These are phyloP conservation scores for Diadumene lineata DNA, from an alignment of 92 coral and sea anemone species.

Conservation along the genomic window DNA sequence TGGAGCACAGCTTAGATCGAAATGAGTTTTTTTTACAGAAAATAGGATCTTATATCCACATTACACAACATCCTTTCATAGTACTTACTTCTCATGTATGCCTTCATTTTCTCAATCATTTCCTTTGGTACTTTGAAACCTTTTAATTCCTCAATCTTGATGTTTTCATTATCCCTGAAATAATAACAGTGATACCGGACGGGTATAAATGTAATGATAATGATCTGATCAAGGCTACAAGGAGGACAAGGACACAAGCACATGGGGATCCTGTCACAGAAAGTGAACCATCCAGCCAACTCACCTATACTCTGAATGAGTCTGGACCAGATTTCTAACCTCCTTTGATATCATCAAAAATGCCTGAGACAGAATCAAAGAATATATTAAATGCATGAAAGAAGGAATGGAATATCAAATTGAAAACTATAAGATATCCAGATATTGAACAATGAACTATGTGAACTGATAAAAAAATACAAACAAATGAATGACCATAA, in stretches of 20 bases:
- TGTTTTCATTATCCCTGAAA: slow-evolving; percentile 69
- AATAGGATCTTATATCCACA: no score
- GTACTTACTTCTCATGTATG: slow-evolving; percentile 83
- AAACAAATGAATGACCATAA: no score
- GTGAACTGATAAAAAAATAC: no score
- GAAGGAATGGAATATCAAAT: background rate
- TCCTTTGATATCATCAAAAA: slow-evolving; percentile 89
- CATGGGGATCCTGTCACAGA: no score
- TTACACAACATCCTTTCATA: background rate
- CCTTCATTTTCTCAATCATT: slow-evolving; percentile 85
- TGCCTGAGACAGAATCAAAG: slow-evolving; percentile 50
- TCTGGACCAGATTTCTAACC: slow-evolving; percentile 68
- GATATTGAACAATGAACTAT: no score
- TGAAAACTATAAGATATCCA: no score
- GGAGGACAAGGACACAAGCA: background rate
- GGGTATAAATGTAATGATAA: no score
- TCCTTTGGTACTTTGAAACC: slow-evolving; percentile 68
- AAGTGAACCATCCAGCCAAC: no score
- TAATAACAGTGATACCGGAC: no score
- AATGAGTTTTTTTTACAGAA: no score
- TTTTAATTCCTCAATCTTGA: slow-evolving; percentile 64
- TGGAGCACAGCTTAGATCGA: no score
- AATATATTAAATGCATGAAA: background rate
- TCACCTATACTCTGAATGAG: slow-evolving; percentile 87
- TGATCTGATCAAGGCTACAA: background rate